Evolutionary conservation across 2,113 vertebrate species (phyloP).

Genomic region (Rhinolophus sinicus): DNA sequence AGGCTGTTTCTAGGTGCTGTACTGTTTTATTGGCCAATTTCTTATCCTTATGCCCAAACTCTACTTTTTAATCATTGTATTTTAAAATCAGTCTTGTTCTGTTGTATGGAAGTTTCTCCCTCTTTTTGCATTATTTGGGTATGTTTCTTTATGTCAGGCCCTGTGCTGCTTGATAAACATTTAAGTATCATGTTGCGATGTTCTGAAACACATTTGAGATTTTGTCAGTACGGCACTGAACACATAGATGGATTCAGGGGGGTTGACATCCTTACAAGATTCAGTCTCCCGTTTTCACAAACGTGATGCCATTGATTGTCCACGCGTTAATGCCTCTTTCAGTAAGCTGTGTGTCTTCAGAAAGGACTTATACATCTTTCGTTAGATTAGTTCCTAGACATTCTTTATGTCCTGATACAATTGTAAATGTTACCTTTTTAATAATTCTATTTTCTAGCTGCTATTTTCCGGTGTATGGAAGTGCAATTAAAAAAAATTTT

Average conservation of each 20-base stretch:
- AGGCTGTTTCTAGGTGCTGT: neutral
- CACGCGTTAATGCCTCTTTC: neutral
- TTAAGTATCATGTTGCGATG: neutral
- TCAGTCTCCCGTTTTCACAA: neutral
- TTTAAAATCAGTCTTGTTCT: neutral
- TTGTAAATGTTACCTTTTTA: neutral
- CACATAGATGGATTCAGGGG: neutral
- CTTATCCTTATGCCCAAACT: neutral
- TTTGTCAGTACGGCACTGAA: neutral
- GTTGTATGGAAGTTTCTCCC: neutral
- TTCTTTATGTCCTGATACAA: neutral
- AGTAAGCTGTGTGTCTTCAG: neutral
- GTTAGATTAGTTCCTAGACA: neutral
- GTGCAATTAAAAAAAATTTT: neutral
- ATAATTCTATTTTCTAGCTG: neutral
- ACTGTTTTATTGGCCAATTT: neutral
- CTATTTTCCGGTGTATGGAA: neutral
- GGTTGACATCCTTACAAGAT: neutral
- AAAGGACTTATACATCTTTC: neutral
- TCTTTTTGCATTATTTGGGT: neutral
- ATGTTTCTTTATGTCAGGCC: neutral
- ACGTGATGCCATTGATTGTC: neutral
- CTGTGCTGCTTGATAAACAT: neutral
- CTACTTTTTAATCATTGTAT: neutral
- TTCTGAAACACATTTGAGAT: neutral